These are phyloP conservation scores for Alectoris magna DNA, from an alignment of 2,797 vertebrate species.

Conservation along the genomic window DNA sequence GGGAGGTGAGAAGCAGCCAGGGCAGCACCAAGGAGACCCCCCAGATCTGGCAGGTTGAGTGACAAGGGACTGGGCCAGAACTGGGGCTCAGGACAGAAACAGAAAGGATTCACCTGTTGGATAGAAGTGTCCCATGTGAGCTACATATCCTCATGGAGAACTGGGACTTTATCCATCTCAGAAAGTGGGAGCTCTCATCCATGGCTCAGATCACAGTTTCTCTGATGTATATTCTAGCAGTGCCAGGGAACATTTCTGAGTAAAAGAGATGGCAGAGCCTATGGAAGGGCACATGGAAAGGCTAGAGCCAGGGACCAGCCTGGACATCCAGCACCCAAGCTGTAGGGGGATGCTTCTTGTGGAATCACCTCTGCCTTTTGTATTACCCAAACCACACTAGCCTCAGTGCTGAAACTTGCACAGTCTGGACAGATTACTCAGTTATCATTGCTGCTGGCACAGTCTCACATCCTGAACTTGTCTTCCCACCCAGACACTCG, in stretches of 20 bases:
- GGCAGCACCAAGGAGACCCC: not conserved
- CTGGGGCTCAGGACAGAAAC: not conserved
- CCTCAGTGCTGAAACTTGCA: fast-evolving
- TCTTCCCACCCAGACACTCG: conserved; percentile 83
- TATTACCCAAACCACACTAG: fast-evolving
- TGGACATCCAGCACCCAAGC: not conserved
- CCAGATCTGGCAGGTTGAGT: not conserved
- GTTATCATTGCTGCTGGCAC: not conserved
- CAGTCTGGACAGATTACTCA: not conserved
- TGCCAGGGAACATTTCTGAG: not conserved
- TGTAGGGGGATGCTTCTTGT: not conserved
- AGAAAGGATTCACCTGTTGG: not conserved
- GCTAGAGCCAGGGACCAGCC: not conserved
- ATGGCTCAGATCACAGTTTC: not conserved
- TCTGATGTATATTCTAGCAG: not conserved
- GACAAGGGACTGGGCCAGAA: not conserved
- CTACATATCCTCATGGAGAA: not conserved
- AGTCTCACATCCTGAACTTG: not conserved
- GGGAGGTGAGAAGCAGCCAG: not conserved
- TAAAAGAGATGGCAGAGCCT: not conserved
- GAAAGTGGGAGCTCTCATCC: not conserved
- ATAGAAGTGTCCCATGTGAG: not conserved
- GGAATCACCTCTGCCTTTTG: not conserved
- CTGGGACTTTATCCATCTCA: not conserved
- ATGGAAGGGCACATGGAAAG: not conserved